Percentiles rank a stretch among this genome's conserved stretches.
Conservation (phyloP, 1,140 invertebrate genomes). For the Telenomus remus region DNA sequence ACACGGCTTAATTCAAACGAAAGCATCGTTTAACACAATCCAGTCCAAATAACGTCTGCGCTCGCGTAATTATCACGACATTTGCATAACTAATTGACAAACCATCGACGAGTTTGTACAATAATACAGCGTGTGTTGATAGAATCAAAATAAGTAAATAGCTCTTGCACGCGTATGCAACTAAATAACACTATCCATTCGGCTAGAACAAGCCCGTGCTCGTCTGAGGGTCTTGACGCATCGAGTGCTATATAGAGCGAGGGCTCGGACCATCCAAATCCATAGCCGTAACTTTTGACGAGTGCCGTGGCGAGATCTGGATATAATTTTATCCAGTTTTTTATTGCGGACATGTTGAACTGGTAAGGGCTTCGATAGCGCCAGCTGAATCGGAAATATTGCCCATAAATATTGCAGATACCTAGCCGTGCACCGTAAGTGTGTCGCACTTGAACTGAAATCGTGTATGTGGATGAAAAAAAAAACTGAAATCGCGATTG, state of each 20-base stretch:
- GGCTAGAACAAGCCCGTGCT: conserved; percentile 31
- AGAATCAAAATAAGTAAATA: conserved; percentile 61
- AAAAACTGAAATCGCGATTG: conserved; percentile 11
- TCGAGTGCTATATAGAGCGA: conserved; percentile 34
- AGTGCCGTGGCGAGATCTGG: conserved; percentile 70
- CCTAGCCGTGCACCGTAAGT: conserved; percentile 38
- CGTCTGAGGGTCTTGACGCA: conserved; percentile 43
- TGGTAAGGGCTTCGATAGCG: conserved; percentile 74
- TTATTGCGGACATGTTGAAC: conserved; percentile 75
- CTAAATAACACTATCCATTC: conserved; percentile 57
- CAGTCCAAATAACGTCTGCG: conserved; percentile 17
- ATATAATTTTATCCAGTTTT: conserved; percentile 75
- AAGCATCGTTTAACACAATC: conserved; percentile 7
- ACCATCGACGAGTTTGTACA: conserved; percentile 31
- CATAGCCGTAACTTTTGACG: conserved; percentile 70
- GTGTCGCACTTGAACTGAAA: conserved; percentile 16
- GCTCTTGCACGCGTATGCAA: conserved; percentile 9
- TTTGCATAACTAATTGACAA: conserved; percentile 47
- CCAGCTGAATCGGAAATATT: conserved; percentile 75
- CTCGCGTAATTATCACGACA: conserved; percentile 35
- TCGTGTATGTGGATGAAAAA: conserved; percentile 4
- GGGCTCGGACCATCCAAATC: conserved; percentile 13
- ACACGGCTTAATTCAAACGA: neutral
- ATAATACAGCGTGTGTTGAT: conserved; percentile 36
- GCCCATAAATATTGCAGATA: conserved; percentile 76